phyloP scores from a whole-genome alignment of 2,888 invertebrate genomes.

The Stenodera caucasica region DNA sequence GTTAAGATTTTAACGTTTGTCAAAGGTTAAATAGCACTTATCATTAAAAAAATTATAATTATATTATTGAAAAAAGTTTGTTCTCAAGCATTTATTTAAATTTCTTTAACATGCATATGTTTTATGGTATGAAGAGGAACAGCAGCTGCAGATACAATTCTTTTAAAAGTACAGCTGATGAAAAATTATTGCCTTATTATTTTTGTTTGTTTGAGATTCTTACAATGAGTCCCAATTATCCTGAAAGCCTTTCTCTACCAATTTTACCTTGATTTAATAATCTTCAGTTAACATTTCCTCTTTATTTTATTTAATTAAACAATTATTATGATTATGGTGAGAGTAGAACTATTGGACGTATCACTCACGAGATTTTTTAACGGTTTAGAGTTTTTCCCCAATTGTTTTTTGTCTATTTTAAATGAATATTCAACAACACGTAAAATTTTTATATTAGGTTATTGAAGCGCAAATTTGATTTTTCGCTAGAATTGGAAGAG shows the following conservation, averaged over 20 bases:
- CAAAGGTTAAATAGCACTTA: not conserved
- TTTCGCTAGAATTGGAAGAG: too few species aligned
- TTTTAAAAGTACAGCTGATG: not conserved
- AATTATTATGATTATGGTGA: slow-evolving; percentile 2
- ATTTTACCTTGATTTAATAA: not conserved
- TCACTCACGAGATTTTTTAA: not conserved
- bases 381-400: not conserved
- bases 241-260: slow-evolving; percentile 1
- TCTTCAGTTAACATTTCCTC: not conserved
- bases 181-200: not conserved
- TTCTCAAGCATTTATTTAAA: not conserved
- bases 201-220: not conserved
- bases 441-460: not conserved
- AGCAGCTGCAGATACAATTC: not conserved
- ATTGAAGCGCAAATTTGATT: not conserved
- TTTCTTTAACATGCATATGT: not conserved
- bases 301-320: not conserved
- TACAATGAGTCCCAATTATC: not conserved
- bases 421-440: not conserved
- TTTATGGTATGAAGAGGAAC: not conserved
- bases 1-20: not conserved
- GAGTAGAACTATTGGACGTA: not conserved
- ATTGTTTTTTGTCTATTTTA: not conserved
- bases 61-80: too few species aligned
- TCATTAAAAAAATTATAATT: too few species aligned